Percentiles rank a stretch among this genome's conserved stretches.
These are phyloP conservation scores for Magallana angulata DNA, from an alignment of 1,140 invertebrate genomes.

Conservation along the genomic window DNA sequence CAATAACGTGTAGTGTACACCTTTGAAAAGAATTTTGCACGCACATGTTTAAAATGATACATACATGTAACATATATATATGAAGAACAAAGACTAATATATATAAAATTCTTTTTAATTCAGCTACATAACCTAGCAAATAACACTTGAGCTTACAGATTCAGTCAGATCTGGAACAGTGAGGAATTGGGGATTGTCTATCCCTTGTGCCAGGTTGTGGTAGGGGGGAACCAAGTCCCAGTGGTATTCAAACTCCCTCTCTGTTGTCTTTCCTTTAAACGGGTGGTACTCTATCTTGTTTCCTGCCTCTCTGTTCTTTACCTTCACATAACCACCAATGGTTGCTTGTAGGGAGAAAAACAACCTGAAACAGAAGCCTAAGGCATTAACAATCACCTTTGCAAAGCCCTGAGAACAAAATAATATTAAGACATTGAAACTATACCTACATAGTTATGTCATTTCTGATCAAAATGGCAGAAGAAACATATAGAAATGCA, in stretches of 20 bases:
- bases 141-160: conserved; percentile 13
- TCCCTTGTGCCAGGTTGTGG: conserved; percentile 30
- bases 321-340: conserved; percentile 51
- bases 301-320: conserved; percentile 37
- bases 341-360: conserved; percentile 40
- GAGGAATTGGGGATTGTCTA: conserved; percentile 16
- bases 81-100: too few relatives aligned
- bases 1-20: neutral
- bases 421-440: too few relatives aligned
- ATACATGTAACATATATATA: too few relatives aligned
- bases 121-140: too few relatives aligned
- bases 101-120: too few relatives aligned
- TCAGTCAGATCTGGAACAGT: conserved; percentile 47
- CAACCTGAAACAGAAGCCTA: neutral
- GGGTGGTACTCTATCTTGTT: neutral
- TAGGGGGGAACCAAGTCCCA: conserved; percentile 45
- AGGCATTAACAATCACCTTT: too few relatives aligned
- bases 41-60: neutral
- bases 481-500: too few relatives aligned
- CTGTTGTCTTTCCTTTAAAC: conserved; percentile 33
- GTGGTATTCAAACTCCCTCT: conserved; percentile 42
- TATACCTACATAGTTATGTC: too few relatives aligned
- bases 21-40: neutral
- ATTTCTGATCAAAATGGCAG: too few relatives aligned
- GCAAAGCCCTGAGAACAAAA: too few relatives aligned